A percentile compares a stretch with the other conserved stretches of the same genome.
Evolutionary conservation across 2,888 invertebrate species (phyloP).

Genomic region (Ferrisia virgata): DNA sequence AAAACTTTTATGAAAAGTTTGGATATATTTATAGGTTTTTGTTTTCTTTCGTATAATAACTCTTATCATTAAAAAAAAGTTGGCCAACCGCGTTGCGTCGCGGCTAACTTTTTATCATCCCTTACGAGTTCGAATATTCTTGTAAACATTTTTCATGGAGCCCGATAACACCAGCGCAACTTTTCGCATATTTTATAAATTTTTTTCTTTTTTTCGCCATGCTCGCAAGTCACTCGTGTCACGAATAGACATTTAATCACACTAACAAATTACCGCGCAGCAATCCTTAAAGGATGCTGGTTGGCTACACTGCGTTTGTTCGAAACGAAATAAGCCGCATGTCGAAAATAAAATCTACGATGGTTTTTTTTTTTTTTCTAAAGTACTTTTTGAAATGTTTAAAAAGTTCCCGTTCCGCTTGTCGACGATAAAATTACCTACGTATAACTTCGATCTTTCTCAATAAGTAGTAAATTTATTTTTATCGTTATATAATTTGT

Average conservation of each 20-base stretch:
- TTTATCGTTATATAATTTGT: not conserved
- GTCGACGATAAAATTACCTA: not conserved
- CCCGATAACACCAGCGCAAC: conserved; percentile 1
- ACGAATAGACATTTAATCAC: not conserved
- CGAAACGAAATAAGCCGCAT: not conserved
- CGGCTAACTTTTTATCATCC: conserved; percentile 5
- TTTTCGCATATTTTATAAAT: conserved; percentile 18
- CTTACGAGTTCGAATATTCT: not conserved
- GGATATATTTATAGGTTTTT: conserved; percentile 4
- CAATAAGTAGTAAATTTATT: not conserved
- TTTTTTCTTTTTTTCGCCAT: not conserved
- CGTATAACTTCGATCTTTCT: not conserved
- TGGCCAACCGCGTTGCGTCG: not conserved
- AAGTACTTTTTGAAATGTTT: not conserved
- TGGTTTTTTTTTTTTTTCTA: not conserved
- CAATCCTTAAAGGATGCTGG: too few relatives aligned
- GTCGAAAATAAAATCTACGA: not conserved
- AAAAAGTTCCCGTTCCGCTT: not conserved
- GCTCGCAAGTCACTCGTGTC: not conserved
- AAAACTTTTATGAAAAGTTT: conserved; percentile 13
- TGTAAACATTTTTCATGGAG: not conserved
- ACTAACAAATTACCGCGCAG: not conserved
- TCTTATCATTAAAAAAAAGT: conserved; percentile 14
- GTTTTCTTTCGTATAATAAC: not conserved
- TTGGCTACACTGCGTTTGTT: not conserved